Percentiles rank a stretch among this genome's conserved stretches.
Evolutionary conservation across 1,140 invertebrate genomes (phyloP).

Genomic region (Gryllus bimaculatus): DNA sequence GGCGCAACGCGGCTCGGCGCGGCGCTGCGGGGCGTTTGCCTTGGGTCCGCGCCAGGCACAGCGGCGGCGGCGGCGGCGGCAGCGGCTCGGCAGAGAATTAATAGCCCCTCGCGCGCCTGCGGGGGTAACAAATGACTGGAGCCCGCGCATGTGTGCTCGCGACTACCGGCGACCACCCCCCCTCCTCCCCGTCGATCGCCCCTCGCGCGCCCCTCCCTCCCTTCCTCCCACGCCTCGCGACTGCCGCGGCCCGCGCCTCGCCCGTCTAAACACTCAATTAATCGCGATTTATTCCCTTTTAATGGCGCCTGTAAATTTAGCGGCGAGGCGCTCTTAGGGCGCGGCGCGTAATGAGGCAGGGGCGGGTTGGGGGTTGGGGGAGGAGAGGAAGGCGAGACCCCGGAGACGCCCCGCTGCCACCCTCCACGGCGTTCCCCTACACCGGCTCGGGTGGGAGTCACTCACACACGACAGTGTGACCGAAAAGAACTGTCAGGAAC

Average conservation of each 20-base stretch:
- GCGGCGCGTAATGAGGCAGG: background rate
- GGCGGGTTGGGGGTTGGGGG: background rate
- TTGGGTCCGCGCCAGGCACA: too few species aligned
- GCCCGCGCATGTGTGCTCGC: background rate
- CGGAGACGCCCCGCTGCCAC: too few species aligned
- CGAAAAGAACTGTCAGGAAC: too few species aligned
- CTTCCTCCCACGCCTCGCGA: too few species aligned
- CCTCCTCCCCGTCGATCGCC: background rate
- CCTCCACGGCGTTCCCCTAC: too few species aligned
- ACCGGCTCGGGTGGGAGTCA: too few species aligned
- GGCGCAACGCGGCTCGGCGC: too few species aligned
- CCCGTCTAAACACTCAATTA: slow-evolving; percentile 4
- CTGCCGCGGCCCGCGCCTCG: too few species aligned
- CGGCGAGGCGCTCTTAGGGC: background rate
- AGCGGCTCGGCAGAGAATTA: background rate
- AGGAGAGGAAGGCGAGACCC: too few species aligned
- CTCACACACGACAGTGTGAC: too few species aligned
- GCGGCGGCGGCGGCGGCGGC: too few species aligned
- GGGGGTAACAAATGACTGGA: background rate
- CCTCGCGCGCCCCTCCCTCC: background rate
- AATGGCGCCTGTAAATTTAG: background rate
- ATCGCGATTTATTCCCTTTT: slow-evolving; percentile 4
- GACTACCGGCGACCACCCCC: background rate
- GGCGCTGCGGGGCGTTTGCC: too few species aligned
- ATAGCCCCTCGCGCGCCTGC: background rate